Base-by-base conservation (phyloP, 2,888 invertebrate species). In the Mylabris sibirica region DNA sequence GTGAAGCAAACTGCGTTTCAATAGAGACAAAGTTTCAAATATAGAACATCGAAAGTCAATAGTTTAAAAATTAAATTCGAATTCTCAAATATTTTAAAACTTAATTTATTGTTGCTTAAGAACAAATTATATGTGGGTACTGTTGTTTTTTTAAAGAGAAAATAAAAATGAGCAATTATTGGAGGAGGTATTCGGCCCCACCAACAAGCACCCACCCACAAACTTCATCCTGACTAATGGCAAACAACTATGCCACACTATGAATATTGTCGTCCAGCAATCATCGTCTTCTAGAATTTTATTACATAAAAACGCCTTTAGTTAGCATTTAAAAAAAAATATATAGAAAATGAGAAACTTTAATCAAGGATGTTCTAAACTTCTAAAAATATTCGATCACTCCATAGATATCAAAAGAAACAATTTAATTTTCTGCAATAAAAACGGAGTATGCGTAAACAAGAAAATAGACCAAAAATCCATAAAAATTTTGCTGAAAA, bases 131-230 rank as follows among this genome's bases (percentile, higher is more conserved):
- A n/a, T n/a, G n/a, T n/a, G 4, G 30, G 30, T 30, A 30, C 5
- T 30, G n/a, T 30, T 30, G 8, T 30, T 30, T 30, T 30, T 30
- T 30, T n/a, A n/a, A 30, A 4, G 30, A 30, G 30, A 30, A 30
- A 30, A 30, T 30, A 30, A 8, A 30, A 44, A 44, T 17, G 17
- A 11, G 20, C 20, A 11, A 49, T 60, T 60, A 53, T 64, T 41
- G 66, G 63, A 70, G 67, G 69, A 67, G 69, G 69, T 67, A 66
- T 66, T 62, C 49, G n/a, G 60, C 63, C 69, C 69, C 68, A 68
- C 69, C 38, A 66, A 38, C 60, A 59, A 63, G 67, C 65, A 70
- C 70, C 22, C 70, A 70, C 70, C 70, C 70, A 70, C 67, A 70
- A 66, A 44, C 57, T 12, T 44, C 12, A 34, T 59, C 59, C 67